Evolutionary conservation across 1,140 invertebrate genomes (phyloP), one percentile per base, ranked within the genome.

Genomic region (Scaptomyza hsui): DNA sequence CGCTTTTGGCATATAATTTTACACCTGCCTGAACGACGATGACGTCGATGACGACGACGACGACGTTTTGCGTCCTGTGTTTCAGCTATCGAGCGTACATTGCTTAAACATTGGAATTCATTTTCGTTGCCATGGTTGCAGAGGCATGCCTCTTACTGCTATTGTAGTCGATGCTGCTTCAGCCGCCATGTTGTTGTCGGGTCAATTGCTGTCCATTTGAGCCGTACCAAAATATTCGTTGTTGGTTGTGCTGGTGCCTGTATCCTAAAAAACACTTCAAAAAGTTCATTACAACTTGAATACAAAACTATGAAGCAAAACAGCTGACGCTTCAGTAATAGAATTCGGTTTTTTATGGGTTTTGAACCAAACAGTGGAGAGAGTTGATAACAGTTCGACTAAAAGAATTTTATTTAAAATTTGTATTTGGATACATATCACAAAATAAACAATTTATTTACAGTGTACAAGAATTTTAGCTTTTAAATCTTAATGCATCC

Each of bases 1-100:
- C 77, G 61, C 69, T 60, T 60, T 53, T 74, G 81, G 64, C 77
- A 80, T 86, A 86, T 71, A 68, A 81, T 86, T 83, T 79, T 85
- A 79, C 80, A 83, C 75, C 72, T 83, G 79, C 68, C 79, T 42
- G 75, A 44, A 64, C 72, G 55, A 63, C 64, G 42, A 18, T 24
- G 61, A 37, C 13, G 39, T 7, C 10, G n/a, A 32, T 0, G 26
- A 19, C 35, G 16, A n/a, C 16, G 32, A 18, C n/a, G 15, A 21
- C 16, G 32, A 18, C n/a, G 15, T 19, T 19, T 53, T 53, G 10
- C 18, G 18, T 35, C 41, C 16, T 16, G 24, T 45, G n/a, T 60
- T 29, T 13, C 48, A 53, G 4, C 51, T 45, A 15, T 29, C 26
- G 10, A 47, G 45, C 21, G 26, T 29, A 9, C 26, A 21, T 41